Percentiles rank a stretch among this genome's conserved stretches.
Evolutionary conservation across 2,797 vertebrate genomes (phyloP).

Genomic region (Arrhamphus sclerolepis): DNA sequence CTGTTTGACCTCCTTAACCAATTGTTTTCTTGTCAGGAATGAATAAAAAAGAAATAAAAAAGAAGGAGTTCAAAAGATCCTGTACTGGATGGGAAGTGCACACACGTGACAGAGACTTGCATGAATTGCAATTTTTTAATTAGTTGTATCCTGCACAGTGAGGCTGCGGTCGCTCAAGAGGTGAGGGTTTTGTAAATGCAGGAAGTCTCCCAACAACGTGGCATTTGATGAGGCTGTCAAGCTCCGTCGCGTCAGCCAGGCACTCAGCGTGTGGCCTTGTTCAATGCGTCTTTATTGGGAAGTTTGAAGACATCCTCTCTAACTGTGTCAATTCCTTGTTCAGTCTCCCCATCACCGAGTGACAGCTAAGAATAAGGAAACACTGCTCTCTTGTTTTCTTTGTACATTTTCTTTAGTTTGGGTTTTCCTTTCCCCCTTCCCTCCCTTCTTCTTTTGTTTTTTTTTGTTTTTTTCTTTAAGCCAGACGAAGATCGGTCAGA

Average conservation of each 20-base stretch:
- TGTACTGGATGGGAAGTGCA: conserved; percentile 38
- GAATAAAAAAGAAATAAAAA: conserved; percentile 2
- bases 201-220: conserved; percentile 56
- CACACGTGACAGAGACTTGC: conserved; percentile 22
- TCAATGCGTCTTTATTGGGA: conserved; percentile 57
- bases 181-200: conserved; percentile 59
- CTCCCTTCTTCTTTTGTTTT: conserved; percentile 7
- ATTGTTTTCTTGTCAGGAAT: conserved; percentile 29
- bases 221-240: conserved; percentile 70
- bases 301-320: conserved; percentile 73
- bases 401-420: conserved; percentile 49
- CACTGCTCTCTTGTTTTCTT: conserved; percentile 68
- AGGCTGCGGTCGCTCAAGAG: conserved; percentile 47
- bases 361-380: conserved; percentile 62
- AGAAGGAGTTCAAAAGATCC: conserved; percentile 11
- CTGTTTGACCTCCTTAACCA: conserved; percentile 40
- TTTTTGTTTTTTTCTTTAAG: conserved; percentile 30
- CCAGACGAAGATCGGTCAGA: conserved; percentile 62
- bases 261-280: conserved; percentile 73
- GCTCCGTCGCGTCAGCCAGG: conserved; percentile 60
- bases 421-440: neutral
- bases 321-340: conserved; percentile 57
- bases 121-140: conserved; percentile 53
- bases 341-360: conserved; percentile 44
- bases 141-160: conserved; percentile 36